phyloP scores from a whole-genome alignment of 2,888 invertebrate species.

The Dendrolimus pini region DNA sequence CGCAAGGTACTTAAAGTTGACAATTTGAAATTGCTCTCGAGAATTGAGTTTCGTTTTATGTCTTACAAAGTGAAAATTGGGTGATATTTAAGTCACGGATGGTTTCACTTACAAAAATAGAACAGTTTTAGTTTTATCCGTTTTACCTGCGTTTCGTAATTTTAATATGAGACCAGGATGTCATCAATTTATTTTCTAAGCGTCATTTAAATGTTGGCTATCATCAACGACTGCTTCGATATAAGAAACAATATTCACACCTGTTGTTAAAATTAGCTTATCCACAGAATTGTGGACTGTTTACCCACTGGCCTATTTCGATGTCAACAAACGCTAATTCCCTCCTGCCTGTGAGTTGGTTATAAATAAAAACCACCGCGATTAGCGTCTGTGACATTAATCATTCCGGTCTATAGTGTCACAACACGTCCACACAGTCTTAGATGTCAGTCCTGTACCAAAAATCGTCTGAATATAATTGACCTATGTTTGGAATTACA shows the following conservation, averaged over 20 bases:
- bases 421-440: constrained; percentile 56
- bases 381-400: constrained; percentile 58
- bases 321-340: constrained; percentile 45
- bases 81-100: too few species aligned
- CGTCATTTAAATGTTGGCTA: not conserved
- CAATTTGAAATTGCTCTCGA: too few species aligned
- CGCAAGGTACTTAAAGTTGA: too few species aligned
- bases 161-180: not conserved
- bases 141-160: not conserved
- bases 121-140: not conserved
- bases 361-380: constrained; percentile 57
- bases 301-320: constrained; percentile 55
- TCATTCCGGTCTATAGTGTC: constrained; percentile 58
- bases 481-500: constrained; percentile 7
- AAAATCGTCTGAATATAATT: constrained; percentile 37
- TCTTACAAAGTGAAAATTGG: too few species aligned
- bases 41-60: too few species aligned
- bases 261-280: not conserved
- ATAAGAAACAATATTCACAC: not conserved
- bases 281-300: not conserved
- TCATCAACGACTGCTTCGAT: not conserved
- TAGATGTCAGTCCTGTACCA: constrained; percentile 52
- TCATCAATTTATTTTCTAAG: not conserved
- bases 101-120: too few species aligned
- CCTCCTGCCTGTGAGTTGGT: constrained; percentile 35